Evolutionary conservation across 2,113 vertebrate genomes (phyloP).

Genomic region (Brienomyrus brachyistius): DNA sequence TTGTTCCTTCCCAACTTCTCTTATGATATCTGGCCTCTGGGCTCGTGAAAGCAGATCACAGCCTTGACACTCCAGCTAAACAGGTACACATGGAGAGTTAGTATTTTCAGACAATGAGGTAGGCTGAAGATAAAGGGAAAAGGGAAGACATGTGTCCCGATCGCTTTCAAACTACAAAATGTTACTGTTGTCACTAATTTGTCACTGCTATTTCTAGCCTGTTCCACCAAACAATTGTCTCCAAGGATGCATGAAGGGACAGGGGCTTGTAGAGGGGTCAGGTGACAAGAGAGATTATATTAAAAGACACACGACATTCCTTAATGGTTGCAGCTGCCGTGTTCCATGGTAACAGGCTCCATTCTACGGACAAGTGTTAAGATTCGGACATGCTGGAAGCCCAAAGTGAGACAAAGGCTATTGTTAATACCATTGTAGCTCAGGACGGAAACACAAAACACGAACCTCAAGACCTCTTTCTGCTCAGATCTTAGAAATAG

Average conservation of each 20-base stretch:
- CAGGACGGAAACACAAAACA: neutral
- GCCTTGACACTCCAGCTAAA: neutral
- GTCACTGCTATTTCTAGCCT: neutral
- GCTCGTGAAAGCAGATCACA: neutral
- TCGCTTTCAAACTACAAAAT: neutral
- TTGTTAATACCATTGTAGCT: neutral
- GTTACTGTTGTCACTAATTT: neutral
- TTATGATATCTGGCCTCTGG: neutral
- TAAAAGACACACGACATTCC: neutral
- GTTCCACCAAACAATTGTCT: neutral
- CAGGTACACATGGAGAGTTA: neutral
- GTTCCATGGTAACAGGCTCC: neutral
- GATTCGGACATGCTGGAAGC: neutral
- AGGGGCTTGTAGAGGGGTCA: neutral
- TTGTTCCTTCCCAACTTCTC: neutral
- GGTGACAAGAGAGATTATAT: neutral
- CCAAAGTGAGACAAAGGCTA: neutral
- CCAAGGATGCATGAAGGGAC: neutral
- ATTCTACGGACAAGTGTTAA: neutral
- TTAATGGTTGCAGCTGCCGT: neutral
- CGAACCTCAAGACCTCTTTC: neutral
- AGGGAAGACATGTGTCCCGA: neutral
- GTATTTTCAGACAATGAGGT: neutral
- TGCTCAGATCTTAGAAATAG: neutral
- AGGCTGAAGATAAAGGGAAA: neutral